These are phyloP conservation scores for Eubucco bourcierii DNA, from an alignment of 2,113 vertebrate genomes.

Conservation along the genomic window DNA sequence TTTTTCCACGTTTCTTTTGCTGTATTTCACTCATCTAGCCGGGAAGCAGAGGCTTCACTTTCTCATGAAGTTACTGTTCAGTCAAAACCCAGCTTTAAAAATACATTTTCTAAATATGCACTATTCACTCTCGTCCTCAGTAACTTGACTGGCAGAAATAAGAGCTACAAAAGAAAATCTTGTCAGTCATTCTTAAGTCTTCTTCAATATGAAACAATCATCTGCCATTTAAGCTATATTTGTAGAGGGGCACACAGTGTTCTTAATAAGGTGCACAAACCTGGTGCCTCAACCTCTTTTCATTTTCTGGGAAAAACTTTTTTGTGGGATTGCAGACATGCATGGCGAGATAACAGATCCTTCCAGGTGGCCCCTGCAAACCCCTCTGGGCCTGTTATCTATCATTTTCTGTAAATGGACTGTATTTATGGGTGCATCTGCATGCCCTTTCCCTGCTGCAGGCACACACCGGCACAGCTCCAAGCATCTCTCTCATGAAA, in stretches of 20 bases:
- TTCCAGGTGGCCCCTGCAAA: not conserved
- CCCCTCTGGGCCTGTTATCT: not conserved
- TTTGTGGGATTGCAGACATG: not conserved
- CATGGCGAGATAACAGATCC: not conserved
- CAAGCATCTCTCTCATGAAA: not conserved
- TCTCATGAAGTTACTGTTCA: constrained; percentile 23
- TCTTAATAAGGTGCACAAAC: not conserved
- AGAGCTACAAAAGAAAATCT: constrained; percentile 21
- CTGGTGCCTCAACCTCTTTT: not conserved
- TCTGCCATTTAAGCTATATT: not conserved
- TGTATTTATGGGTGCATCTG: not conserved
- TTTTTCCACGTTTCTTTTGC: accelerated
- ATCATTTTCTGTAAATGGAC: not conserved
- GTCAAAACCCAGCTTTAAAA: constrained; percentile 43
- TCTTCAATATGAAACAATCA: constrained; percentile 23
- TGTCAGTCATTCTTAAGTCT: constrained; percentile 38
- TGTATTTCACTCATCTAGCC: not conserved
- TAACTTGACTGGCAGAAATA: constrained; percentile 41
- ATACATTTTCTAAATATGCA: constrained; percentile 60
- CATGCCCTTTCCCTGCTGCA: not conserved
- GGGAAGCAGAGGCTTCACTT: constrained; percentile 14
- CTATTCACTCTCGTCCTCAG: constrained; percentile 29
- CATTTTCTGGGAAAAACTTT: not conserved
- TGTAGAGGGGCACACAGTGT: not conserved
- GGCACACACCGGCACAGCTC: not conserved